These are phyloP conservation scores for Gymnocephalus cernua DNA, from an alignment of 2,113 vertebrate species.

Conservation along the genomic window DNA sequence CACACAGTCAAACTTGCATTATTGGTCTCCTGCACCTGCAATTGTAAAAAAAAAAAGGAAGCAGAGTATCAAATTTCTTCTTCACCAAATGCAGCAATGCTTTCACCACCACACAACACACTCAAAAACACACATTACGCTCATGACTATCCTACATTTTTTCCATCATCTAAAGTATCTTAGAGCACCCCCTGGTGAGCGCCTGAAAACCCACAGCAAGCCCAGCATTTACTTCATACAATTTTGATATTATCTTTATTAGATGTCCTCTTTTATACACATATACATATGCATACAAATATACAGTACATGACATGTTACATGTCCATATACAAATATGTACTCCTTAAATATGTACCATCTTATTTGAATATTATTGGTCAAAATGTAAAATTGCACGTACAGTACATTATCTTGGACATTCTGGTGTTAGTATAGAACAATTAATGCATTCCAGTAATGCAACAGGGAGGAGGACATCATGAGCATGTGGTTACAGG, in stretches of 20 bases:
- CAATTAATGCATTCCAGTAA: slow-evolving; percentile 67
- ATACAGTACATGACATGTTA: slow-evolving; percentile 62
- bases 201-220: background rate
- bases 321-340: slow-evolving; percentile 63
- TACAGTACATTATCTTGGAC: slow-evolving; percentile 40
- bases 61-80: background rate
- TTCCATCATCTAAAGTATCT: background rate
- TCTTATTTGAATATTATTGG: slow-evolving; percentile 25
- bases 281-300: slow-evolving; percentile 77
- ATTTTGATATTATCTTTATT: slow-evolving; percentile 67
- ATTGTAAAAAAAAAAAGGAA: background rate
- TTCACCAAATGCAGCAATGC: background rate
- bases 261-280: slow-evolving; percentile 57
- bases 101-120: slow-evolving; percentile 3
- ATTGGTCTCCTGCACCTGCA: slow-evolving; percentile 45
- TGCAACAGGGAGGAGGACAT: slow-evolving; percentile 51
- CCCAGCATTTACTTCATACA: background rate
- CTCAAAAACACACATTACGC: background rate
- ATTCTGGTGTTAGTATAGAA: slow-evolving; percentile 66
- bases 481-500: slow-evolving; percentile 56
- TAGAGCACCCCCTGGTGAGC: slow-evolving; percentile 59
- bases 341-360: slow-evolving; percentile 44
- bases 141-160: background rate
- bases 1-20: background rate
- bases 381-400: slow-evolving; percentile 57